Evolutionary conservation across 2,888 invertebrate genomes (phyloP).

Genomic region (Trissolcus japonicus): DNA sequence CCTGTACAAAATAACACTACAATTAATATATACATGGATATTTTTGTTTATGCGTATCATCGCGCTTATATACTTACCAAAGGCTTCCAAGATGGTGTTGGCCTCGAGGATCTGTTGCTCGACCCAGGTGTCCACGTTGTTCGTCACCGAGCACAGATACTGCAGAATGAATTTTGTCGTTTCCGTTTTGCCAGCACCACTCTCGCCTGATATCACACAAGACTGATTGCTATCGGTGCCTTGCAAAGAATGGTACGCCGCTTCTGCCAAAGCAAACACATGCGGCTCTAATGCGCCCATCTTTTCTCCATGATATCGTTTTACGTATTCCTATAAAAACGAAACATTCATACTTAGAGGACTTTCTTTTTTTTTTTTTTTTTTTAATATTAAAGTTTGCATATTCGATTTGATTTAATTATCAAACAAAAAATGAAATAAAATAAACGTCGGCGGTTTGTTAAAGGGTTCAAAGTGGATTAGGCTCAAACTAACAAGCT

Average conservation of each 20-base stretch:
- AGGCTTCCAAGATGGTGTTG: conserved; percentile 94
- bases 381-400: too few relatives aligned
- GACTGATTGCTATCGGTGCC: conserved; percentile 83
- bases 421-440: too few relatives aligned
- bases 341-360: too few relatives aligned
- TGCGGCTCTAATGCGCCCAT: conserved; percentile 90
- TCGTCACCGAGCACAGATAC: conserved; percentile 92
- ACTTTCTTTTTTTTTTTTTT: too few relatives aligned
- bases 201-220: conserved; percentile 94
- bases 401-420: too few relatives aligned
- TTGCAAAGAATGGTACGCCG: conserved; percentile 88
- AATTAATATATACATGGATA: too few relatives aligned
- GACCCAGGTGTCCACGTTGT: conserved; percentile 92
- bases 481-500: not conserved
- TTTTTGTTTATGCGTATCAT: not conserved
- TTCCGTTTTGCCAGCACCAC: conserved; percentile 95
- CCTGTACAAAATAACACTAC: conserved; percentile 78
- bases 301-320: conserved; percentile 88
- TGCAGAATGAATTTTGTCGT: conserved; percentile 94
- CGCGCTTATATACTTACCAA: conserved; percentile 85
- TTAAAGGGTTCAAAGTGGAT: too few relatives aligned
- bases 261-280: conserved; percentile 93
- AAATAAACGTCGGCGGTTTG: too few relatives aligned
- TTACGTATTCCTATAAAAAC: conserved; percentile 84
- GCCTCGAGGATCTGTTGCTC: conserved; percentile 96